Conservation (phyloP, 2,113 vertebrate genomes). For the Trematomus loennbergii region DNA sequence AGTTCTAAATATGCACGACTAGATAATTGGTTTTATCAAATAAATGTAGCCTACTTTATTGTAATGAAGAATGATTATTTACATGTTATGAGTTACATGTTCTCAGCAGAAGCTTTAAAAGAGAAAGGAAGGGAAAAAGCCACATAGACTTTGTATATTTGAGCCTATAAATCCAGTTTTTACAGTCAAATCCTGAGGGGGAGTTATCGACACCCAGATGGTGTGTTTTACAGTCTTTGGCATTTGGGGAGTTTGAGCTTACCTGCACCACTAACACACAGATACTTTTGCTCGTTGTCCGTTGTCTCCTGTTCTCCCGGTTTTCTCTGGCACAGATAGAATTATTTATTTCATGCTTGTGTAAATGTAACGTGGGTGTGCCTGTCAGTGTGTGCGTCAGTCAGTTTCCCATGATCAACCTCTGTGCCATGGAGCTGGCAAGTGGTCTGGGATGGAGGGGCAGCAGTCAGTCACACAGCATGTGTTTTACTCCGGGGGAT, state of each 20-base stretch:
- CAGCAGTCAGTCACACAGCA: constrained; percentile 16
- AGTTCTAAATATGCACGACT: no score
- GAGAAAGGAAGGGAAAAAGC: no score
- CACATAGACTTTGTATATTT: no score
- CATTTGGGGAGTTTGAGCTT: constrained; percentile 20
- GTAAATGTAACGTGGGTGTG: neutral
- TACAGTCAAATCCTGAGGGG: neutral
- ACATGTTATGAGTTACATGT: no score
- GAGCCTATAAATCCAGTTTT: constrained; percentile 32
- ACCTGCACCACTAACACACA: constrained; percentile 6
- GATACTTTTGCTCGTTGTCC: neutral
- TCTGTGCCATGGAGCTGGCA: neutral
- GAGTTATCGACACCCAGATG: constrained; percentile 43
- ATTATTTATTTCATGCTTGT: neutral
- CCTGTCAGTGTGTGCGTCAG: neutral
- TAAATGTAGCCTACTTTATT: no score
- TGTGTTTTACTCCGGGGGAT: neutral
- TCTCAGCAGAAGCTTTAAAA: no score
- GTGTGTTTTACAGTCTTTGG: constrained; percentile 39
- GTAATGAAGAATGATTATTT: no score
- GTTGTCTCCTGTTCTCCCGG: neutral
- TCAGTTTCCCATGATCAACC: constrained; percentile 10
- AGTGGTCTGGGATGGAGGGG: neutral
- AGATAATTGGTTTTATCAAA: no score
- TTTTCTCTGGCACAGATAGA: constrained; percentile 8